Percentiles rank a stretch among this genome's conserved stretches.
Conservation (phyloP, 2,888 invertebrate species). For the Torymus aiolomorphi region DNA sequence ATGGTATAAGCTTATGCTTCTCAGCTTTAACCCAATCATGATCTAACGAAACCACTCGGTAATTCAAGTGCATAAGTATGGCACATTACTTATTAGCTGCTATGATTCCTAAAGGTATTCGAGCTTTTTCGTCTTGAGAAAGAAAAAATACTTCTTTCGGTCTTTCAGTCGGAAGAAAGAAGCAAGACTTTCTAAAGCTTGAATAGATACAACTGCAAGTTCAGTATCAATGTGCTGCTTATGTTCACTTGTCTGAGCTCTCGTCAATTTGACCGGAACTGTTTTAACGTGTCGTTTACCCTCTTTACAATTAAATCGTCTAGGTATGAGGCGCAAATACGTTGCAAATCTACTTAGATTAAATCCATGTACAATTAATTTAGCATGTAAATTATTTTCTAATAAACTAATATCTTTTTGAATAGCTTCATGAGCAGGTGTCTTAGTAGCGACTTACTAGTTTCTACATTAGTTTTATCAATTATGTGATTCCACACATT, state of each 20-base stretch:
- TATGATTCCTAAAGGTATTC: slow-evolving; percentile 69
- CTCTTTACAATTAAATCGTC: slow-evolving; percentile 59
- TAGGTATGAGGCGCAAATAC: slow-evolving; percentile 63
- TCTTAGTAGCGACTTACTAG: too few species aligned
- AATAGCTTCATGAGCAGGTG: too few species aligned
- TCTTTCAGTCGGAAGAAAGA: neutral
- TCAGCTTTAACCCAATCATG: slow-evolving; percentile 67
- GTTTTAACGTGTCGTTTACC: slow-evolving; percentile 64
- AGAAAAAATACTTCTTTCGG: slow-evolving; percentile 43
- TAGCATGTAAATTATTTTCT: neutral
- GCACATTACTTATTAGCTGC: slow-evolving; percentile 72
- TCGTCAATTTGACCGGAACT: slow-evolving; percentile 61
- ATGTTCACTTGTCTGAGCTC: slow-evolving; percentile 56
- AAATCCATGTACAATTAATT: slow-evolving; percentile 53
- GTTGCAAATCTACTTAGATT: slow-evolving; percentile 60
- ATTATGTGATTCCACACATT: too few species aligned
- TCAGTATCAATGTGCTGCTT: slow-evolving; percentile 63
- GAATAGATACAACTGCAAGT: neutral
- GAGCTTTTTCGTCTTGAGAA: slow-evolving; percentile 68
- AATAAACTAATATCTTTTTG: too few species aligned
- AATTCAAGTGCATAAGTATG: slow-evolving; percentile 66
- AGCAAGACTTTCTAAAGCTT: neutral
- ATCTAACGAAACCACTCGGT: slow-evolving; percentile 63
- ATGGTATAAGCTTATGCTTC: slow-evolving; percentile 58
- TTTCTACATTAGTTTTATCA: too few species aligned